Conservation (phyloP, 2,113 vertebrate species). For the Phocoena sinus region DNA sequence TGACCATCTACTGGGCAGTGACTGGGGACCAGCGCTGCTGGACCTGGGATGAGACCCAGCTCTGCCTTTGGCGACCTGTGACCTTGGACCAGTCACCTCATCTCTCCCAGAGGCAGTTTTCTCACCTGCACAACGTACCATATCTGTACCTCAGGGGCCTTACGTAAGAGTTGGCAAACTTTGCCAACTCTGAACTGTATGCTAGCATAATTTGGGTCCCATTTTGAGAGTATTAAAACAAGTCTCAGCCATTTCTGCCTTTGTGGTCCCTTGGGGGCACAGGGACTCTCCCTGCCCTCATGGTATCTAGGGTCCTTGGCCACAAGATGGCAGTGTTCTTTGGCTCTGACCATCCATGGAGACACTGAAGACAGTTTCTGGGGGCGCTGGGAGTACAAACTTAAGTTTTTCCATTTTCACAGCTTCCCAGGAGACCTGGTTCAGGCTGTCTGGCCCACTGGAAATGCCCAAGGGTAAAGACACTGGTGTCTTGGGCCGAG, state of each 20-base stretch:
- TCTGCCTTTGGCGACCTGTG: background rate
- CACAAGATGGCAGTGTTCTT: constrained; percentile 36
- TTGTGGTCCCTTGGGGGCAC: background rate
- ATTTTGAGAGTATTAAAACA: background rate
- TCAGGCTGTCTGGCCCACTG: background rate
- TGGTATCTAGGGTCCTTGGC: background rate
- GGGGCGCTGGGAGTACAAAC: background rate
- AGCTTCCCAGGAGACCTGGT: background rate
- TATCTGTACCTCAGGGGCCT: background rate
- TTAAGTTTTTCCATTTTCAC: background rate
- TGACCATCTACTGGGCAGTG: background rate
- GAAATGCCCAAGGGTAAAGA: background rate
- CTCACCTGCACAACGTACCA: background rate
- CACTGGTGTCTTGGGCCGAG: background rate
- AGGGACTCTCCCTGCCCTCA: background rate
- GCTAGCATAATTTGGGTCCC: background rate
- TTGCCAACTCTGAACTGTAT: background rate
- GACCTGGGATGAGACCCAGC: background rate
- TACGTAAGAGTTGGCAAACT: background rate
- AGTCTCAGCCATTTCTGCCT: background rate
- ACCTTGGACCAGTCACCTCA: background rate
- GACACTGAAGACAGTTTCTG: background rate
- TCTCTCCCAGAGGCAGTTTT: background rate
- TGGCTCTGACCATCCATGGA: background rate
- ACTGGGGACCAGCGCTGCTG: background rate